Evolutionary conservation across 2,113 vertebrate species (phyloP).

Genomic region (Syngnathus floridae): DNA sequence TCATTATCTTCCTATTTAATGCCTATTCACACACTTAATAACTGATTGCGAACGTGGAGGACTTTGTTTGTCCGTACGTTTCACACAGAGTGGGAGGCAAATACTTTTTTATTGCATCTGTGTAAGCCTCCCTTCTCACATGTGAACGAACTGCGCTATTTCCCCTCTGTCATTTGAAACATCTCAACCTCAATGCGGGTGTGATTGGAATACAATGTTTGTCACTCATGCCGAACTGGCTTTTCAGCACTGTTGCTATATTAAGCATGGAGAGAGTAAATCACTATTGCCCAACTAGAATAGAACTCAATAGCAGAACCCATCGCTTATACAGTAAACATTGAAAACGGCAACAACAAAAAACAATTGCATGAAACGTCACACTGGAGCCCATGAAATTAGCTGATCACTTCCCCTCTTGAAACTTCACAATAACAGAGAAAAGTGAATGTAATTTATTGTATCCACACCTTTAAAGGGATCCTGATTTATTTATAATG

Average conservation of each 20-base stretch:
- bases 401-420: neutral
- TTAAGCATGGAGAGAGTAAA: neutral
- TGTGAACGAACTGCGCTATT: neutral
- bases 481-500: too few species aligned
- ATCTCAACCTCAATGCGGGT: neutral
- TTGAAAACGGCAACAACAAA: neutral
- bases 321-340: neutral
- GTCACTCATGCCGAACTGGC: neutral
- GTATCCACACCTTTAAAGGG: neutral
- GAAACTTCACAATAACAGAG: neutral
- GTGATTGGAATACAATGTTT: conserved; percentile 9
- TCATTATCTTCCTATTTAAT: conserved; percentile 58
- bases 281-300: neutral
- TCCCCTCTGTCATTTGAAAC: neutral
- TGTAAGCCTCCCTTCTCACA: conserved; percentile 34
- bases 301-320: neutral
- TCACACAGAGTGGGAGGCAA: conserved; percentile 44
- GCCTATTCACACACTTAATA: conserved; percentile 56
- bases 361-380: neutral
- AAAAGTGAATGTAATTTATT: neutral
- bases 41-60: conserved; percentile 50
- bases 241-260: conserved; percentile 4
- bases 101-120: conserved; percentile 39
- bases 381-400: neutral
- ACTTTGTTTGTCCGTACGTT: conserved; percentile 53